phyloP scores from a whole-genome alignment of 2,888 invertebrate species.

The Melitaea athalia region DNA sequence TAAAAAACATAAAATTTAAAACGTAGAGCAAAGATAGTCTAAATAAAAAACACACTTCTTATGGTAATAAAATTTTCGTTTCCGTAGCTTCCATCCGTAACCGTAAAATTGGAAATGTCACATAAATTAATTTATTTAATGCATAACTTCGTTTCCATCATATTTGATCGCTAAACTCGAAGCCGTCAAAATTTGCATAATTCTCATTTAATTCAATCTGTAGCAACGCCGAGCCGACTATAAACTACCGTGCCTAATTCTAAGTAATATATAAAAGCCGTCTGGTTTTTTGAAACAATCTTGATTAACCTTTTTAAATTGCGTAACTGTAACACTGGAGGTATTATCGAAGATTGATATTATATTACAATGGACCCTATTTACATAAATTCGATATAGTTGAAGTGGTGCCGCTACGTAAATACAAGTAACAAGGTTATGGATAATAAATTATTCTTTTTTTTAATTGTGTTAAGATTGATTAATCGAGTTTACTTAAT shows the following conservation, averaged over 20 bases:
- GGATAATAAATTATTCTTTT: neutral
- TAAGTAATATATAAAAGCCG: conserved; percentile 36
- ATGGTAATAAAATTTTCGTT: too few relatives aligned
- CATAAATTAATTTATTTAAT: conserved; percentile 4
- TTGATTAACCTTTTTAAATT: conserved; percentile 40
- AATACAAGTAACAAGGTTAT: conserved; percentile 3
- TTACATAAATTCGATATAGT: conserved; percentile 33
- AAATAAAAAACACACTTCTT: too few relatives aligned
- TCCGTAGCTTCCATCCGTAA: neutral
- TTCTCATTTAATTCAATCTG: conserved; percentile 43
- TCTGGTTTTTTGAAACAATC: conserved; percentile 42
- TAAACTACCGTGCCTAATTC: conserved; percentile 40
- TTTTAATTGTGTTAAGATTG: too few relatives aligned
- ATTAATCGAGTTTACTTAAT: too few relatives aligned
- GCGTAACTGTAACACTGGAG: conserved; percentile 32
- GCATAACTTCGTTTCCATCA: conserved; percentile 46
- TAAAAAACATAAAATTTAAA: too few relatives aligned
- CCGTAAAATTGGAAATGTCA: neutral
- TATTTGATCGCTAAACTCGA: conserved; percentile 46
- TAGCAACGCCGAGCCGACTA: conserved; percentile 21
- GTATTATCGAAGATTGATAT: conserved; percentile 22
- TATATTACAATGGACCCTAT: conserved; percentile 20
- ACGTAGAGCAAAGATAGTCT: too few relatives aligned
- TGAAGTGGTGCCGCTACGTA: conserved; percentile 17
- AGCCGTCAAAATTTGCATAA: conserved; percentile 49